Percentiles rank a stretch among this genome's conserved stretches.
Evolutionary conservation across 2,888 invertebrate genomes (phyloP).

Genomic region (Limenitis camilla): DNA sequence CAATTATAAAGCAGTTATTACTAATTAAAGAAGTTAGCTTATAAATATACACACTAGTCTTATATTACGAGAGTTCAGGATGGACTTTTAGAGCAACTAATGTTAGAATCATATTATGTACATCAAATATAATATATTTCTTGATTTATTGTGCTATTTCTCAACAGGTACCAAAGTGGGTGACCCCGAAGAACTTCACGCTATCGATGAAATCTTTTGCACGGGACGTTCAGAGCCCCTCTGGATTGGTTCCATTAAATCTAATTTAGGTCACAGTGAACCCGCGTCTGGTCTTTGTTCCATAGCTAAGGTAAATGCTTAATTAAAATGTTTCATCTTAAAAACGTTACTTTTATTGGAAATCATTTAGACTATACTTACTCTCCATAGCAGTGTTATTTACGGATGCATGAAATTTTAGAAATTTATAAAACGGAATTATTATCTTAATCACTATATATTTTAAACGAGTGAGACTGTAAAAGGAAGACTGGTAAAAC

Average conservation of each 20-base stretch:
- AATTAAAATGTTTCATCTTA: background rate
- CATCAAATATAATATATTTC: background rate
- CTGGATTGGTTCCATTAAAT: constrained; percentile 92
- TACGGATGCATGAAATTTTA: no score
- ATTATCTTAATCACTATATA: no score
- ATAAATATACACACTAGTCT: no score
- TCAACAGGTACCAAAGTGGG: constrained; percentile 81
- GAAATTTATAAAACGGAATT: no score
- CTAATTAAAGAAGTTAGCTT: background rate
- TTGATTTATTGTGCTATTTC: background rate
- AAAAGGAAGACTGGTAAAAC: no score
- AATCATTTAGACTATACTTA: no score
- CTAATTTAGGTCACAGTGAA: constrained; percentile 95
- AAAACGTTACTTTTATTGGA: no score
- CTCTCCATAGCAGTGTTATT: no score
- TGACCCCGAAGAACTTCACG: constrained; percentile 92
- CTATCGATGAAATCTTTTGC: constrained; percentile 87
- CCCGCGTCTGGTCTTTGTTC: constrained; percentile 89
- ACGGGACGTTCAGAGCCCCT: constrained; percentile 83
- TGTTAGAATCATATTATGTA: background rate
- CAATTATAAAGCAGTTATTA: no score
- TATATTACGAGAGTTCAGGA: no score
- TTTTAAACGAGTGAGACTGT: no score
- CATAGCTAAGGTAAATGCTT: constrained; percentile 79
- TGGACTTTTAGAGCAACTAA: background rate